A percentile compares a stretch with the other conserved stretches of the same genome.
Evolutionary conservation across 64 coral and sea anemone species (phyloP).

Genomic region (Montipora capricornis): DNA sequence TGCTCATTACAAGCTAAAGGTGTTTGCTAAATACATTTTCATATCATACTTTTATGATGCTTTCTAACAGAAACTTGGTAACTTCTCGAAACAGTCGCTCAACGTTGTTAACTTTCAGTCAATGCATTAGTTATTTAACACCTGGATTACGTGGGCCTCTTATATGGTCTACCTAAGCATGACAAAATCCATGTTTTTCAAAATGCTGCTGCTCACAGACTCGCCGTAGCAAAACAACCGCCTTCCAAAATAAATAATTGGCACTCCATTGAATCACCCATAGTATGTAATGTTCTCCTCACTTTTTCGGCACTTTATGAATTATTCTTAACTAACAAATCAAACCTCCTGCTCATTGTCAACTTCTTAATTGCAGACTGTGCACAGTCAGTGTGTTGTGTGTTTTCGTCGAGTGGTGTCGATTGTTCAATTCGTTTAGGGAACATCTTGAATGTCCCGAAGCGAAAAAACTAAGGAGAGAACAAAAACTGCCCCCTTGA

Average conservation of each 20-base stretch:
- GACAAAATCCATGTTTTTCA: neutral
- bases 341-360: neutral
- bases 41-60: neutral
- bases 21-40: conserved; percentile 16
- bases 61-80: neutral
- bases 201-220: neutral
- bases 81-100: too few species aligned
- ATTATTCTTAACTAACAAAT: conserved; percentile 8
- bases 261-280: neutral
- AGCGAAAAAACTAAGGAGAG: neutral
- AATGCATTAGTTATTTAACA: neutral
- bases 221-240: neutral
- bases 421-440: too few species aligned
- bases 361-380: neutral
- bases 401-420: too few species aligned
- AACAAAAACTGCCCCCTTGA: neutral
- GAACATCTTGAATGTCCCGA: neutral
- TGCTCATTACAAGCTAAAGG: neutral
- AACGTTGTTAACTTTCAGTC: neutral
- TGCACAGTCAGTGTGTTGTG: too few species aligned
- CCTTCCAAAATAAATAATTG: neutral
- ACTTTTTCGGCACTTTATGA: neutral
- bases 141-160: neutral
- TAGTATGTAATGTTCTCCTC: neutral
- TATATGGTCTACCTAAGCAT: neutral